Conservation (phyloP, 1,140 invertebrate species). For the Ostrea denselamellosa region DNA sequence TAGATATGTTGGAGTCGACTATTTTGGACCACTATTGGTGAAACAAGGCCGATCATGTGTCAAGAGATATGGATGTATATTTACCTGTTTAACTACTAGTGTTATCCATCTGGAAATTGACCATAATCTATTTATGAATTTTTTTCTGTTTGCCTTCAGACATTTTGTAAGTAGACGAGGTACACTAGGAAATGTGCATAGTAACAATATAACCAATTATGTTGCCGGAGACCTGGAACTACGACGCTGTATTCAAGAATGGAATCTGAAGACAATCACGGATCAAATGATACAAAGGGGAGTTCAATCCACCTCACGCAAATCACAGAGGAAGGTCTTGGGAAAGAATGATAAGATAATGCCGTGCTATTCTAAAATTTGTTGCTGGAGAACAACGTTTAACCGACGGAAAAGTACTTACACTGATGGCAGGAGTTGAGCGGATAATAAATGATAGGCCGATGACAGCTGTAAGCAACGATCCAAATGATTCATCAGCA, state of each 20-base stretch:
- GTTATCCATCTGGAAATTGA: conserved; percentile 64
- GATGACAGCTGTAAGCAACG: no score
- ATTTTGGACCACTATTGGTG: no score
- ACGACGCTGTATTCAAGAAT: neutral
- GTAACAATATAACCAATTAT: conserved; percentile 50
- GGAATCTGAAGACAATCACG: conserved; percentile 44
- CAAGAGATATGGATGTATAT: conserved; percentile 64
- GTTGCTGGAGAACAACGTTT: no score
- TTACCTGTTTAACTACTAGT: conserved; percentile 60
- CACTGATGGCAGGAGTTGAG: no score
- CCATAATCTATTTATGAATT: conserved; percentile 48
- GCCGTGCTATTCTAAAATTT: no score
- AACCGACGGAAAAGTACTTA: no score
- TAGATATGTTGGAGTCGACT: conserved; percentile 59
- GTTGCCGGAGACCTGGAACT: no score
- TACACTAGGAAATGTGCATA: conserved; percentile 13
- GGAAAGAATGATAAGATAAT: no score
- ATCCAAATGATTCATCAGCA: no score
- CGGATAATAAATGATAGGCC: no score
- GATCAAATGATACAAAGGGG: conserved; percentile 52
- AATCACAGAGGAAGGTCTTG: no score
- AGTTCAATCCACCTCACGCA: neutral
- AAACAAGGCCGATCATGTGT: no score
- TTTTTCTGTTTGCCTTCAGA: conserved; percentile 56
- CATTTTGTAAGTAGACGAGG: conserved; percentile 59